Evolutionary conservation across 2,797 vertebrate genomes (phyloP).

Genomic region (Dromococcyx pavoninus): DNA sequence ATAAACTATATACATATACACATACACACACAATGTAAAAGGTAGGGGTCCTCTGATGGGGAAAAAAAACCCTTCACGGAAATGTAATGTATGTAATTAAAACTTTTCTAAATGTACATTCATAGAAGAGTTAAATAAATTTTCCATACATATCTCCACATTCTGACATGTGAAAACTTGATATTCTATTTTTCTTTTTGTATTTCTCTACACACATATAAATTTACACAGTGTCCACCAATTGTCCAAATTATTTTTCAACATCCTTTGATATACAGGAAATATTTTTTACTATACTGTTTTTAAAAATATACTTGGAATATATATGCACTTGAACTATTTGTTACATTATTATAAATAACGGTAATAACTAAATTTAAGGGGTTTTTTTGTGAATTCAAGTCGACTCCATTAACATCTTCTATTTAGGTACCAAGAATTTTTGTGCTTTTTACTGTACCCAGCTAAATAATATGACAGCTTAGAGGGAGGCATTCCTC

Average conservation of each 20-base stretch:
- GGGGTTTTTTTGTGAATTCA: background rate
- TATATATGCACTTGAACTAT: background rate
- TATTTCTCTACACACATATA: background rate
- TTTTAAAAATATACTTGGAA: background rate
- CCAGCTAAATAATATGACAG: background rate
- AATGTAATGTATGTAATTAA: no score
- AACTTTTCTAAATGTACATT: background rate
- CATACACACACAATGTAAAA: background rate
- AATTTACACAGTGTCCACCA: background rate
- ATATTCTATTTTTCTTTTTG: background rate
- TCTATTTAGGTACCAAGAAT: background rate
- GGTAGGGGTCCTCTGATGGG: background rate
- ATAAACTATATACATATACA: background rate
- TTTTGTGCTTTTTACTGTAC: background rate
- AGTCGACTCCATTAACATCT: background rate
- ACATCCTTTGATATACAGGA: background rate
- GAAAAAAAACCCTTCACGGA: no score
- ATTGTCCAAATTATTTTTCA: background rate
- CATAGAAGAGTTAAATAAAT: background rate
- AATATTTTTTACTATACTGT: background rate
- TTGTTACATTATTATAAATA: background rate
- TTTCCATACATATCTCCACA: background rate
- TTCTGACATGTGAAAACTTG: background rate
- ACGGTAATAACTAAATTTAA: no score
- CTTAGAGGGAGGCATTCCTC: background rate